Base-by-base conservation (phyloP, 2,797 vertebrate genomes). In the Acropternis orthonyx region DNA sequence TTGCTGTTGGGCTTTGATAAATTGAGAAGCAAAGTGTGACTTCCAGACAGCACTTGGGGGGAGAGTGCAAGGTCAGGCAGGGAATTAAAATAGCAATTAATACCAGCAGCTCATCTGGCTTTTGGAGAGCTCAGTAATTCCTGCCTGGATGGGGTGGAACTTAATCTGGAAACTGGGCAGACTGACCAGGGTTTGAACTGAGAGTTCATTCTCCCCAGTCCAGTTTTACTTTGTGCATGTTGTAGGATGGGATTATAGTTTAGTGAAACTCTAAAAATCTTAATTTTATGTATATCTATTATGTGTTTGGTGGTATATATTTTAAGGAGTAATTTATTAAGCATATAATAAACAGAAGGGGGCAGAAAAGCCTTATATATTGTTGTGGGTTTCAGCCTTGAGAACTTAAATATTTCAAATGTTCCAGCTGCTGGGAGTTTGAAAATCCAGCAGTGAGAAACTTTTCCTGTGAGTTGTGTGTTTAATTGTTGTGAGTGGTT, bases 301-400 rank as follows among this genome's bases (percentile, higher is more conserved):
- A n/a, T n/a, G 9, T 17, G 20, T 73, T 84, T 1, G 32, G 15
- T 59, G 4, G 26, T 26, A 3, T 28, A 0, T 27, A 28, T 80
- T 71, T 78, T 23, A 34, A n/a, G 28, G 43, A 68, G 58, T 39
- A 32, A 75, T 88, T 88, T 80, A 69, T 56, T 18, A 65, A 94
- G 36, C 71, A 28, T 61, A 3, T 16, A 68, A 43, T 30, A 92
- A 94, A 96, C 96, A 96, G 96, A 97, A 97, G 96, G 92, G 97
- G 94, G 96, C 96, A 96, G 95, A 95, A 96, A 92, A 97, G 58
- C 59, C 27, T 94, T 62, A 48, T 27, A 16, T 87, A 78, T 97
- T 74, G 48, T 39, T 37, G 36, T 22, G 27, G 44, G n/a, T 56
- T 93, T 61, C n/a, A 69, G 62, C n/a, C 65, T 27, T 32, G 43